These are phyloP conservation scores for Rhimphoctona megacephalus DNA, from an alignment of 2,888 invertebrate genomes.

Conservation along the genomic window DNA sequence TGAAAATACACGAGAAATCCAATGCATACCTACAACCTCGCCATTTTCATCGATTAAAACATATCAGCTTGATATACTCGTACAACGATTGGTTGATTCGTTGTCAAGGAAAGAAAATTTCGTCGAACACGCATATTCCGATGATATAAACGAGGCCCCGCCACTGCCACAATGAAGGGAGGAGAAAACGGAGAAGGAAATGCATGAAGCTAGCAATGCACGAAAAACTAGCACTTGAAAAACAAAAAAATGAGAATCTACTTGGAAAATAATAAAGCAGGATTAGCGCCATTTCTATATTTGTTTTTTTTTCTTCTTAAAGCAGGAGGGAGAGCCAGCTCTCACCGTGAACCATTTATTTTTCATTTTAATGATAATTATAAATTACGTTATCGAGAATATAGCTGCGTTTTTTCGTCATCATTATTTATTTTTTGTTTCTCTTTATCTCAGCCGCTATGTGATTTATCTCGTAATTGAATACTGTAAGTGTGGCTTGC, in stretches of 20 bases:
- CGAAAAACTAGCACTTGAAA: not conserved
- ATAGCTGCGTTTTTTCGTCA: slow-evolving; percentile 57
- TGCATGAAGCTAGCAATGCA: slow-evolving; percentile 10
- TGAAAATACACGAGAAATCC: not conserved
- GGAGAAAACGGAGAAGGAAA: not conserved
- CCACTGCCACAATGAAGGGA: not conserved
- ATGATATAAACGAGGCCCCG: not conserved
- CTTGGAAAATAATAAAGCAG: slow-evolving; percentile 30
- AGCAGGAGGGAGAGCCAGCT: slow-evolving; percentile 66
- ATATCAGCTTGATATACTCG: not conserved
- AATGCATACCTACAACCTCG: slow-evolving; percentile 7
- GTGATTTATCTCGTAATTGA: slow-evolving; percentile 61
- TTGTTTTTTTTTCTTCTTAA: slow-evolving; percentile 46
- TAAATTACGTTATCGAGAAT: slow-evolving; percentile 60
- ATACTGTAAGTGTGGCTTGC: slow-evolving; percentile 58
- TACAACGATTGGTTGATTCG: slow-evolving; percentile 11
- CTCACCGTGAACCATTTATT: slow-evolving; percentile 68
- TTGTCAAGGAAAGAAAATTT: slow-evolving; percentile 42
- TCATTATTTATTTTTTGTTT: slow-evolving; percentile 30
- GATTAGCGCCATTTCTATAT: slow-evolving; percentile 25
- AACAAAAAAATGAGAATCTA: not conserved
- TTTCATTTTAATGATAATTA: slow-evolving; percentile 58
- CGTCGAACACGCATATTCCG: not conserved
- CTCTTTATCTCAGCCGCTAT: slow-evolving; percentile 51
- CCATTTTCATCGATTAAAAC: slow-evolving; percentile 46